These are phyloP conservation scores for Amphipoea lucens DNA, from an alignment of 2,888 invertebrate genomes.

Conservation along the genomic window DNA sequence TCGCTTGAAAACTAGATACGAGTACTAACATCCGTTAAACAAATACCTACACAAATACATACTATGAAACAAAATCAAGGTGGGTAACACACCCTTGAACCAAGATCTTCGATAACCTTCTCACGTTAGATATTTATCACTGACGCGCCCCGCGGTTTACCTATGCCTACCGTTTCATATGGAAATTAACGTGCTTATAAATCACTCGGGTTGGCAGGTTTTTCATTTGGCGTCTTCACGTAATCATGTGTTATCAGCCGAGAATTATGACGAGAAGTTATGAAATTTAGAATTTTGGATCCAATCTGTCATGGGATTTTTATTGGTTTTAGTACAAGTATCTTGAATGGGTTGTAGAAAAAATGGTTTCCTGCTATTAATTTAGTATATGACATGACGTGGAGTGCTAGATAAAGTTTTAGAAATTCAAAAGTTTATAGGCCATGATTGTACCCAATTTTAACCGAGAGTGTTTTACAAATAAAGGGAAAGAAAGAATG, in stretches of 20 bases:
- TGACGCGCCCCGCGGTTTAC: conserved; percentile 34
- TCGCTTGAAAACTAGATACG: neutral
- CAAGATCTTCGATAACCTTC: conserved; percentile 40
- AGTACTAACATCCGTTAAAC: neutral
- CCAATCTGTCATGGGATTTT: conserved; percentile 27
- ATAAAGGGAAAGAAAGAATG: neutral
- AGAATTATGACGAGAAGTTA: conserved; percentile 64
- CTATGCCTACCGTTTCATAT: conserved; percentile 67
- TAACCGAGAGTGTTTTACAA: neutral
- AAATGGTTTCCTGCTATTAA: neutral
- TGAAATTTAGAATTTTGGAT: conserved; percentile 31
- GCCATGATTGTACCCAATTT: neutral
- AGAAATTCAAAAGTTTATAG: neutral
- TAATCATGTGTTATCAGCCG: conserved; percentile 71
- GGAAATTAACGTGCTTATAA: conserved; percentile 79
- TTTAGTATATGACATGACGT: neutral
- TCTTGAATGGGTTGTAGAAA: neutral
- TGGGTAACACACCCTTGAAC: conserved; percentile 11
- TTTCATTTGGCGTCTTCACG: conserved; percentile 74
- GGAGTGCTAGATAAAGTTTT: neutral
- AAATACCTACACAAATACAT: no score
- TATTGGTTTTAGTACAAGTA: conserved; percentile 13
- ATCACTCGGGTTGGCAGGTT: conserved; percentile 76
- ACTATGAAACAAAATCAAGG: neutral
- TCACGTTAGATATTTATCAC: conserved; percentile 37